Base-by-base conservation (phyloP, 92 coral and sea anemone genomes). In the Palythoa caribaeorum region DNA sequence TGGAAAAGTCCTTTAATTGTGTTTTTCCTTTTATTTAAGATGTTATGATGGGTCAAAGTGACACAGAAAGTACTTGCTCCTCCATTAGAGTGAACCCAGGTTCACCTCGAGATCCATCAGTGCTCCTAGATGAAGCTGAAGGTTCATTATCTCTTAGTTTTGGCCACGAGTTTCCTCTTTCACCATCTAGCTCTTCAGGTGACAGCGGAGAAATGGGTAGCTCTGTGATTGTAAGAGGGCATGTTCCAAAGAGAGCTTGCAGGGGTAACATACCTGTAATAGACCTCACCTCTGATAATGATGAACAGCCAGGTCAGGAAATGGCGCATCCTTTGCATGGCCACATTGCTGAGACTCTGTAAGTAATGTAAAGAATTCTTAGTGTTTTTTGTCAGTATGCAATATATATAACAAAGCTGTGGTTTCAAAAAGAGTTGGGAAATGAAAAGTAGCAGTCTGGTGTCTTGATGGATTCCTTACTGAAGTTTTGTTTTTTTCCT, bases 31-130 rank as follows among this genome's bases (percentile, higher is more conserved):
- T 54, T 36, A 14, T 63, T 53, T 35, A 75, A 65, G 85, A 66
- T 66, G 68, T 81, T 80, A 71, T 81, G 78, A 95, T 95, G 98
- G 98, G 98, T 59, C 98, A 93, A 83, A 95, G 98, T 92, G 98
- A 95, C 80, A 95, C 96, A 9, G 96, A 95, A 90, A 95, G 98
- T 52, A 95, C 98, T 6, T 91, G 96, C 1, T 95, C 98, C 5
- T 95, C 98, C 55, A 92, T 95, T 91, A 92, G 93, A 63, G 98
- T 95, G 14, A 93, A 95, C 77, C 98, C 98, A 2, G 98, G 98
- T 7, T 95, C 98, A 10, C 98, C 98, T 10, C 79, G 94, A 44
- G 98, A 95, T 75, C 91, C 91, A 48, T 93, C 89, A n/a, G 88
- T 88, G 71, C 91, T 95, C 66, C 76, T 92, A 0, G 98, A 95